phyloP scores from a whole-genome alignment of 2,113 vertebrate genomes.

The Loxodonta africana region DNA sequence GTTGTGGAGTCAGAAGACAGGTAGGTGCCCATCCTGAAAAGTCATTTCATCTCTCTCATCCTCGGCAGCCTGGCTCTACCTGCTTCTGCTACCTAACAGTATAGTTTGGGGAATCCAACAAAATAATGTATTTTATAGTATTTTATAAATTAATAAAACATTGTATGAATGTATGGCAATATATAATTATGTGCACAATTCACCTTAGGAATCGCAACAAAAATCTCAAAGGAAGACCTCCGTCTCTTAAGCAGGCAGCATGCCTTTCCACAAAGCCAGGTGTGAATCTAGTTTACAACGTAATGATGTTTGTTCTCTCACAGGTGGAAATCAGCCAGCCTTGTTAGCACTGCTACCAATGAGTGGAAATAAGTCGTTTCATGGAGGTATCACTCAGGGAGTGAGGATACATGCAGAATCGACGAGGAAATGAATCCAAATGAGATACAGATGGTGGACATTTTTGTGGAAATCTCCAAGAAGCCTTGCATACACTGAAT shows the following conservation, averaged over 20 bases:
- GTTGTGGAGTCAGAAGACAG: neutral
- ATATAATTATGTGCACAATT: neutral
- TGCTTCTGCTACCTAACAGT: neutral
- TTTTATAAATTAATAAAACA: neutral
- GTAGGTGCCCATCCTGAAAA: neutral
- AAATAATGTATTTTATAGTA: constrained; percentile 9
- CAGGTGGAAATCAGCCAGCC: neutral
- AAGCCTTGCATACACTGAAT: neutral
- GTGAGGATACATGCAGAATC: neutral
- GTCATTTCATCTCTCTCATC: neutral
- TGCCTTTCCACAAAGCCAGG: neutral
- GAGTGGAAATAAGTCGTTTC: neutral
- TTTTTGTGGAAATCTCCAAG: neutral
- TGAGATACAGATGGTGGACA: neutral
- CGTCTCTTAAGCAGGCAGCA: neutral
- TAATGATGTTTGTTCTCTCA: neutral
- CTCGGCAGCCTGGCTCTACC: neutral
- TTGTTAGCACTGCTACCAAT: neutral
- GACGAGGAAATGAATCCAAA: neutral
- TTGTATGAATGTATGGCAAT: neutral
- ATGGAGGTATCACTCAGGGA: neutral
- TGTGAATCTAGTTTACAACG: neutral
- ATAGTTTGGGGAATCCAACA: neutral
- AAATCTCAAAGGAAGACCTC: constrained; percentile 4
- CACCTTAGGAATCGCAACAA: neutral